A percentile compares a stretch with the other conserved stretches of the same genome.
Conservation (phyloP, 2,113 vertebrate genomes). For the Sprattus sprattus region DNA sequence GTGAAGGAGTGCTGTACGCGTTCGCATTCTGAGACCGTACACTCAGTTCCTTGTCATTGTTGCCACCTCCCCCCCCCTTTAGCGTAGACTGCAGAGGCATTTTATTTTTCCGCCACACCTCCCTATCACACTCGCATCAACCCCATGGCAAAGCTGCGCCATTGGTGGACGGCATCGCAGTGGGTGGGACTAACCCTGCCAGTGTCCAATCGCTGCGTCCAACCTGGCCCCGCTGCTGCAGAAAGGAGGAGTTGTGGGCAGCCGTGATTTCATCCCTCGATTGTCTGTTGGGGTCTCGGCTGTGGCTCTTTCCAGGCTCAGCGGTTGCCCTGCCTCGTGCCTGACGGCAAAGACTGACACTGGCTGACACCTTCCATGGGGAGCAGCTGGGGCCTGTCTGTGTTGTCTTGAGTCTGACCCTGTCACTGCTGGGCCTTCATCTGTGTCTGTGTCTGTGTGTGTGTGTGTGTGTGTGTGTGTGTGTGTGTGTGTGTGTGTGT, state of each 20-base stretch:
- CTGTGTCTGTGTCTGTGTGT: not conserved
- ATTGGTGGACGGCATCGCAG: not conserved
- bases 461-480: not conserved
- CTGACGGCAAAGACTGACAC: not conserved
- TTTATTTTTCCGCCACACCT: not conserved
- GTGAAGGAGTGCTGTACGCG: not conserved
- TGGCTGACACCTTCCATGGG: not conserved
- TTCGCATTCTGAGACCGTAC: not conserved
- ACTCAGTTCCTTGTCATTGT: not conserved
- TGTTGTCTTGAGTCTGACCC: not conserved
- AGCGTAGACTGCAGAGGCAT: slow-evolving; percentile 1
- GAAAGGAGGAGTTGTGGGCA: not conserved
- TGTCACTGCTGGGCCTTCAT: not conserved
- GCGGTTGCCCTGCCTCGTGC: not conserved
- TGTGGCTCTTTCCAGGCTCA: not conserved
- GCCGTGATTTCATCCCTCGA: not conserved
- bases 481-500: not conserved
- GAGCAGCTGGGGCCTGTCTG: not conserved
- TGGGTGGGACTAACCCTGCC: not conserved
- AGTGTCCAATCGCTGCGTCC: not conserved
- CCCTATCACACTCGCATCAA: not conserved
- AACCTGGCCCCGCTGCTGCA: not conserved
- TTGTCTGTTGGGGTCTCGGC: not conserved
- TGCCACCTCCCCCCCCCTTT: not conserved
- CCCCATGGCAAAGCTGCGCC: not conserved